Base-by-base conservation (phyloP, 2,113 vertebrate genomes). In the Rhinoderma darwinii region DNA sequence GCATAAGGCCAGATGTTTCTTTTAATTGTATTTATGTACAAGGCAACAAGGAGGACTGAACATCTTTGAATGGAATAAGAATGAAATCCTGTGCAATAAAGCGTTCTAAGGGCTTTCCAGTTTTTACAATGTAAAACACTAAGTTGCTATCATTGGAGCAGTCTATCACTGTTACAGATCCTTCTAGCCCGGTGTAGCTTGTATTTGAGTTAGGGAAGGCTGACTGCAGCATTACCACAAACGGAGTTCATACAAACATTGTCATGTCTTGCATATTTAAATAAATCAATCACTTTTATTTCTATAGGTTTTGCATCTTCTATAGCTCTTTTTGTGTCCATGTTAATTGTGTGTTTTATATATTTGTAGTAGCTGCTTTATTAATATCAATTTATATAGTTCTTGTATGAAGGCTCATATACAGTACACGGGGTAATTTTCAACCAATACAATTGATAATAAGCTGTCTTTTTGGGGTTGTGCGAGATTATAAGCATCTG, bases 251-350 rank as follows among this genome's bases (percentile, higher is more conserved):
- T 37, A 39, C 39, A 17, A n/a, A n/a, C 17, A 76, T 59, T 77
- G 20, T 85, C 44, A 32, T 66, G 82, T 27, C 68, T 73, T 10
- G 43, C 15, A 35, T 75, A 85, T 78, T 77, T 78, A 44, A 77
- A 85, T 85, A 85, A 85, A 78, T 61, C 20, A 85, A 78, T 61
- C 20, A 14, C 30, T 59, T 76, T 76, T 66, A 85, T 85, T 85
- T 85, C 56, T 77, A 85, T 20, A n/a, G 27, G 30, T 22, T 76
- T 39, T 83, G 14, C 14, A 39, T 47, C n/a, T 18, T 35, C 43
- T 50, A 9, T 37, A 51, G 50, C 25, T 56, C 2, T 63, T 30
- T 63, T 30, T 63, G 59, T 63, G n/a, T 63, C 12, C 11, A 2
- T n/a, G 2, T 30, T 14, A 11, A 30, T 63, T n/a, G 2, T 14